Percentiles rank a stretch among this genome's conserved stretches.
These are phyloP conservation scores for Siniperca knerii DNA, from an alignment of 2,113 vertebrate genomes.

Conservation along the genomic window DNA sequence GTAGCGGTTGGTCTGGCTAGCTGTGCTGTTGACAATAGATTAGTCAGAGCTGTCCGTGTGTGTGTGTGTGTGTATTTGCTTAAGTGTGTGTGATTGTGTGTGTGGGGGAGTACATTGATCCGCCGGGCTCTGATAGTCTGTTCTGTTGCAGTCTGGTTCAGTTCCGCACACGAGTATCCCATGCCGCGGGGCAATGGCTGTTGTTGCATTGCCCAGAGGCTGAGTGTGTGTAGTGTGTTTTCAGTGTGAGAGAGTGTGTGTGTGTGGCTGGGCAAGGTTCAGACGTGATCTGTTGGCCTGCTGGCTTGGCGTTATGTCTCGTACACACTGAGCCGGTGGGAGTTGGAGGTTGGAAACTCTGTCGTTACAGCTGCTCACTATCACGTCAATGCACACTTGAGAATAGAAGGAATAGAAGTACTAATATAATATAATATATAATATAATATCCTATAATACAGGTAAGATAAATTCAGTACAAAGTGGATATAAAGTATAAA, in stretches of 20 bases:
- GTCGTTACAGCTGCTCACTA: too few relatives aligned
- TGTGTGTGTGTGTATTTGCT: slow-evolving; percentile 12
- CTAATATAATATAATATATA: too few relatives aligned
- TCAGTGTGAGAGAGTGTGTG: slow-evolving; percentile 6
- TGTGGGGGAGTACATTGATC: slow-evolving; percentile 57
- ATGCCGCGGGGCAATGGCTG: slow-evolving; percentile 61
- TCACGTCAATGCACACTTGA: too few relatives aligned
- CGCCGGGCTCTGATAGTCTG: slow-evolving; percentile 55
- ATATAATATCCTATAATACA: too few relatives aligned
- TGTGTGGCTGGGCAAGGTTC: slow-evolving; percentile 51
- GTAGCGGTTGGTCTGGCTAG: slow-evolving; percentile 46
- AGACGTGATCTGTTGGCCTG: slow-evolving; percentile 50
- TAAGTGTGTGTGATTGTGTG: slow-evolving; percentile 43
- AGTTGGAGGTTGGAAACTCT: slow-evolving; percentile 39
- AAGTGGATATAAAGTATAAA: too few relatives aligned
- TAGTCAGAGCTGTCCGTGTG: slow-evolving; percentile 54
- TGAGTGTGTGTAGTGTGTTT: slow-evolving; percentile 53
- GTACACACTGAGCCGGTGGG: slow-evolving; percentile 38
- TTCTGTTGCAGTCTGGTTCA: slow-evolving; percentile 62
- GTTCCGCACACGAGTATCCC: slow-evolving; percentile 49
- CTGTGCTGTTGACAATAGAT: slow-evolving; percentile 68
- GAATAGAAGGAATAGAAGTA: too few relatives aligned
- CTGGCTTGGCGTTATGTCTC: slow-evolving; percentile 52
- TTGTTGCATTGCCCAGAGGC: slow-evolving; percentile 62
- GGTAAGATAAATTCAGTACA: too few relatives aligned